Conservation (phyloP, 30 jellyfish, hydroid and myxozoan species). For the Mastigias papua region DNA sequence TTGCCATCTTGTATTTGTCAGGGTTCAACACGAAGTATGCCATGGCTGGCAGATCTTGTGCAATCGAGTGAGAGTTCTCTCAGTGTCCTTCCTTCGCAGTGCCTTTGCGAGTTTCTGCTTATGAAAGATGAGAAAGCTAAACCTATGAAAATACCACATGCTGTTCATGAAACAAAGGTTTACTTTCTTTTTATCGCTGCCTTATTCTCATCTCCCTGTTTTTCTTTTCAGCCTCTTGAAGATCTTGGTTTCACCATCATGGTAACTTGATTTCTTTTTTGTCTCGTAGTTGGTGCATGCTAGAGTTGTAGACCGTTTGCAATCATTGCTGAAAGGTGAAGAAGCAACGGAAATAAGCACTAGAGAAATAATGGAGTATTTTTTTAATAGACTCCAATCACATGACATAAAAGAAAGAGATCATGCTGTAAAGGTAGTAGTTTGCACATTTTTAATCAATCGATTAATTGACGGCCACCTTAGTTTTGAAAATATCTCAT, state of each 20-base stretch:
- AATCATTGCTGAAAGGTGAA: conserved; percentile 70
- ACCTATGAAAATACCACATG: conserved; percentile 29
- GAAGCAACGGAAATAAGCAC: conserved; percentile 84
- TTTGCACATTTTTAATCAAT: too few species aligned
- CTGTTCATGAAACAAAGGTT: conserved; percentile 65
- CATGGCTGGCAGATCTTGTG: conserved; percentile 94
- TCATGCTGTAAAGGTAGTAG: conserved; percentile 88
- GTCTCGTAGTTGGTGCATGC: conserved; percentile 50
- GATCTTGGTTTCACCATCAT: not conserved
- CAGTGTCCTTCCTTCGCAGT: conserved; percentile 86
- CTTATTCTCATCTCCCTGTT: not conserved
- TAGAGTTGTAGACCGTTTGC: conserved; percentile 83
- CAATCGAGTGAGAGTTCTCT: conserved; percentile 93
- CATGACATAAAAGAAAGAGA: conserved; percentile 81
- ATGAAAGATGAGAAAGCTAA: conserved; percentile 78
- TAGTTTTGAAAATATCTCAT: too few species aligned
- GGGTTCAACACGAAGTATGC: conserved; percentile 96
- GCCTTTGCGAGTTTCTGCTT: conserved; percentile 87
- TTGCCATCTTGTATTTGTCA: not conserved
- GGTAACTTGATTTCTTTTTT: not conserved
- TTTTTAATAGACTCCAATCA: conserved; percentile 82
- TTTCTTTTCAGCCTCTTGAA: not conserved
- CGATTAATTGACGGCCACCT: too few species aligned
- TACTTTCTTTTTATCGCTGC: not conserved
- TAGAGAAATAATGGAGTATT: conserved; percentile 78